Percentiles rank a stretch among this genome's conserved stretches.
Evolutionary conservation across 2,113 vertebrate species (phyloP).

Genomic region (Polyodon spathula): DNA sequence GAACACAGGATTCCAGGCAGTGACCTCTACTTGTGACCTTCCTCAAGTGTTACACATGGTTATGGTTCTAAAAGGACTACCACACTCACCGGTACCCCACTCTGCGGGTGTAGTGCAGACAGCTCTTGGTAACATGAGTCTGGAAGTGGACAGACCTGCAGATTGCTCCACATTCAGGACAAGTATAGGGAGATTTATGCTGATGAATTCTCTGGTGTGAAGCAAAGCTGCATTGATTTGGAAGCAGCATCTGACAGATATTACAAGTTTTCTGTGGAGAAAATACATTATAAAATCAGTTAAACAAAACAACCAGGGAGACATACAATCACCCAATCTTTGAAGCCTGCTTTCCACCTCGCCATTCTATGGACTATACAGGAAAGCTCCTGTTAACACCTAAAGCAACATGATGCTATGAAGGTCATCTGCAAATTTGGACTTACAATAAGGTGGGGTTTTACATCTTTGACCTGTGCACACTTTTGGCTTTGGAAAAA

Average conservation of each 20-base stretch:
- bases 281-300: conserved; percentile 26
- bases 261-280: conserved; percentile 85
- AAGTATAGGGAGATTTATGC: conserved; percentile 97
- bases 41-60: too few relatives aligned
- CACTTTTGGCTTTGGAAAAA: too few relatives aligned
- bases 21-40: too few relatives aligned
- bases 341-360: too few relatives aligned
- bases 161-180: conserved; percentile 91
- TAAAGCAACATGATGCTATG: too few relatives aligned
- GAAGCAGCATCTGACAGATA: conserved; percentile 97
- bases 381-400: too few relatives aligned
- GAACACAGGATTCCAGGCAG: too few relatives aligned
- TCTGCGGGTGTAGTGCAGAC: conserved; percentile 90
- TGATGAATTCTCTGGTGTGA: conserved; percentile 96
- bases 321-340: not conserved
- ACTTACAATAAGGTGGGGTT: too few relatives aligned
- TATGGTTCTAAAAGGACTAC: not conserved
- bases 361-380: too few relatives aligned
- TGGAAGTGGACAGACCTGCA: conserved; percentile 95
- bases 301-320: not conserved
- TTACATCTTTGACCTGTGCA: too few relatives aligned
- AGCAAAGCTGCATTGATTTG: conserved; percentile 90
- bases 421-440: too few relatives aligned
- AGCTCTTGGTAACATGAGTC: conserved; percentile 94
- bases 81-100: conserved; percentile 87